Evolutionary conservation across 2,113 vertebrate genomes (phyloP).

Genomic region (Lichenostomus cassidix): DNA sequence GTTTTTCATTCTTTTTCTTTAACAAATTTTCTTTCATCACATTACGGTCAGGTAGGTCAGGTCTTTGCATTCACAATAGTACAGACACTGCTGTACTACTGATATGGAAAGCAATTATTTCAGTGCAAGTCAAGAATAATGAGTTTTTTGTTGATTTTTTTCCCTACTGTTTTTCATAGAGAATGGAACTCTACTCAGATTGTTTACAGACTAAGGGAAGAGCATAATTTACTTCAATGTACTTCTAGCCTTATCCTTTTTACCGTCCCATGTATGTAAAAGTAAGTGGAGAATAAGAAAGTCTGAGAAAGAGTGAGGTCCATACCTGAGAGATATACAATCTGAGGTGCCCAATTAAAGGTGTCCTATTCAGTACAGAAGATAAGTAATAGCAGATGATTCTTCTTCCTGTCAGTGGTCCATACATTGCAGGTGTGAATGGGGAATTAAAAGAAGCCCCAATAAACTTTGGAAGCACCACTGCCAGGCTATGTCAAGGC

Average conservation of each 20-base stretch:
- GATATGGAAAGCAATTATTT: neutral
- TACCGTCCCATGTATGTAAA: neutral
- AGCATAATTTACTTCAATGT: neutral
- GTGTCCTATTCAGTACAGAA: neutral
- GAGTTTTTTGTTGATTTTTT: neutral
- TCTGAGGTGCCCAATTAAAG: neutral
- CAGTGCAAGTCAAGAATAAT: neutral
- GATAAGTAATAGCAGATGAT: neutral
- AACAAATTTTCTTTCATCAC: neutral
- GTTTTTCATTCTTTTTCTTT: neutral
- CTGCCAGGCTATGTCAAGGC: neutral
- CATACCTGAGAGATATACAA: neutral
- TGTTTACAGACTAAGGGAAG: neutral
- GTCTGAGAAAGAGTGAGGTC: neutral
- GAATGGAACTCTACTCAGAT: neutral
- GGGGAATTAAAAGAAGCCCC: neutral
- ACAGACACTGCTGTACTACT: neutral
- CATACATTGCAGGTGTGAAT: neutral
- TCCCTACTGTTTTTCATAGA: neutral
- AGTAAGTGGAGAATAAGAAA: neutral
- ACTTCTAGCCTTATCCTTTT: neutral
- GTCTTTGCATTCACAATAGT: neutral
- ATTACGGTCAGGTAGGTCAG: neutral
- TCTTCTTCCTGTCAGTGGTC: neutral
- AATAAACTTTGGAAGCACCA: neutral